These are phyloP conservation scores for Sebastes oblongus DNA, from an alignment of 2,797 vertebrate species.

Conservation along the genomic window DNA sequence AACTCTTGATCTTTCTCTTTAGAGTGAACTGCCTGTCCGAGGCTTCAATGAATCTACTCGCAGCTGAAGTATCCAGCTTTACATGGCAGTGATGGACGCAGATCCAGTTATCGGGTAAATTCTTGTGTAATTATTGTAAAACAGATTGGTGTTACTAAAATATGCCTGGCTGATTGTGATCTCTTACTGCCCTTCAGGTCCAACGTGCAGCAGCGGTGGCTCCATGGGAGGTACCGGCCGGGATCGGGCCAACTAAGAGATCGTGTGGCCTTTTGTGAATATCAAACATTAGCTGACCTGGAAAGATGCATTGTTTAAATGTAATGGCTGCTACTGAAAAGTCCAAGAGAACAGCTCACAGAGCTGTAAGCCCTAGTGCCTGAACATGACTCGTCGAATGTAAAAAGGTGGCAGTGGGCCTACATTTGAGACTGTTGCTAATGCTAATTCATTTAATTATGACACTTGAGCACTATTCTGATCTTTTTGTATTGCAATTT, in stretches of 20 bases:
- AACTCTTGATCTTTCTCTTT: slow-evolving; percentile 40
- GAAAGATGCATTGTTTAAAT: neutral
- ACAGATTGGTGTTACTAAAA: rapidly evolving
- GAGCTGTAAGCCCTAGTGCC: neutral
- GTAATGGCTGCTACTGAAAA: neutral
- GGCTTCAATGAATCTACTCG: slow-evolving; percentile 27
- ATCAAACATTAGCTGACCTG: neutral
- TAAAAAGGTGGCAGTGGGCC: neutral
- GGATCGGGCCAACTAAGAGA: neutral
- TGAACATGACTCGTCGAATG: too few relatives aligned
- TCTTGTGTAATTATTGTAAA: neutral
- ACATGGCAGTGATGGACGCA: neutral
- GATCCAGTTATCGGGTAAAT: slow-evolving; percentile 30
- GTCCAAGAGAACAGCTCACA: neutral
- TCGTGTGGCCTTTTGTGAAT: neutral
- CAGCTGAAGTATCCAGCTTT: slow-evolving; percentile 10
- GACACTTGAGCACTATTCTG: neutral
- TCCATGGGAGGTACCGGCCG: neutral
- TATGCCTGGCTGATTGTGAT: rapidly evolving
- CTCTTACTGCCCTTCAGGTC: neutral
- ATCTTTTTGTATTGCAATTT: neutral
- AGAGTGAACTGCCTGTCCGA: slow-evolving; percentile 60
- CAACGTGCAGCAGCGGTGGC: neutral
- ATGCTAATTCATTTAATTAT: too few relatives aligned
- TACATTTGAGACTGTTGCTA: neutral